Evolutionary conservation across 1,140 invertebrate genomes (phyloP), one percentile per base, ranked within the genome.

Genomic region (Lanistes nyassanus): DNA sequence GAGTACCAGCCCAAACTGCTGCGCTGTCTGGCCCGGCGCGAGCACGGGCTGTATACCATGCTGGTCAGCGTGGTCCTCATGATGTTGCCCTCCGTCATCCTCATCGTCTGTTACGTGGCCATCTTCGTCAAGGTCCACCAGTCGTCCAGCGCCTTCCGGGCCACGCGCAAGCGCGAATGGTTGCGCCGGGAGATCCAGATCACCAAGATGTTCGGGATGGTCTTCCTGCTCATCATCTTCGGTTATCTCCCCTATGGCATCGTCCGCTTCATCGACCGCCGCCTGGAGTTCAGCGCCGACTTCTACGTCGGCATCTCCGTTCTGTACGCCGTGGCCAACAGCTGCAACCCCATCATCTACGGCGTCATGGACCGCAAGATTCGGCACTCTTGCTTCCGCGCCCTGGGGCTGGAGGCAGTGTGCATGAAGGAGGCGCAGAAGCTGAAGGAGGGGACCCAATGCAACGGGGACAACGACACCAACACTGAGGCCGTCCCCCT

Each of bases 171-270:
- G 66, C 80, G 82, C 19, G 84, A 85, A 80, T 88, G 83, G 83
- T 77, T 87, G 13, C 80, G 83, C 47, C 79, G 88, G 21, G 88
- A 89, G 77, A 87, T 89, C 36, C 85, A 87, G 76, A 89, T 89
- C 60, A 89, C 88, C 1, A 89, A 88, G 80, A 89, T 89, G 88
- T 89, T 89, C 79, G 87, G 85, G 58, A 83, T 89, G 72, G 86
- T 89, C 19, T 89, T 89, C 76, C 77, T 88, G 9, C 79, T 89
- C 23, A 88, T 89, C 53, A 76, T 89, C 55, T 77, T 88, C 23
- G 88, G 88, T 36, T 89, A 88, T 69, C 73, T 88, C 29, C 88
- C 88, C 0, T 89, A 89, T 71, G 86, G 86, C 37, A 83, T 88
- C 31, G 83, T 88, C 2, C 80, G 88, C 26, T 81, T 82, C 23